Evolutionary conservation across 2,797 vertebrate genomes (phyloP), one percentile per base, ranked within the genome.

Genomic region (Amblyraja radiata): DNA sequence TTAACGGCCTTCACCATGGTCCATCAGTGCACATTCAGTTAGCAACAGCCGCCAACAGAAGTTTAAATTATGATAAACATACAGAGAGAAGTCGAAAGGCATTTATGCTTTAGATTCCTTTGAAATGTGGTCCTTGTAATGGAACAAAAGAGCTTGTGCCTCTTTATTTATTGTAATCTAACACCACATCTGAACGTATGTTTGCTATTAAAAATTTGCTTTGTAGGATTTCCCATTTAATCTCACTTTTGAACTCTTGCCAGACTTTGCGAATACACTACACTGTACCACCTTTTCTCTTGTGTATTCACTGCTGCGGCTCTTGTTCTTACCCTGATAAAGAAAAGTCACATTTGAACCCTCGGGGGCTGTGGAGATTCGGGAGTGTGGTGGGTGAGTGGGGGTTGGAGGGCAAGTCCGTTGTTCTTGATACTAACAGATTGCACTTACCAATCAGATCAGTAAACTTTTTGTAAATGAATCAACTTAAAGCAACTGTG

Each of bases 181-280:
- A 92, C 71, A 54, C 90, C 76, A 74, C 90, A 92, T 92, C 90
- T 92, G 90, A 92, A 74, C 90, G 90, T 92, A 92, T 92, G 90
- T 92, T 92, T 92, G 90, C 90, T 92, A 92, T 92, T 92, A 92
- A 92, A 92, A 92, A 92, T 74, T 92, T 92, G 90, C 39, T 92
- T 92, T 92, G 90, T 92, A 76, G 90, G 90, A 74, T 92, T 92
- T 92, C 68, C 71, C 71, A 92, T 92, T 92, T 92, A 92, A 92
- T 92, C 90, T 92, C 90, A 92, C 71, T 76, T 58, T 76, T 92
- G 71, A 92, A 92, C 71, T 92, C 39, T 23, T 76, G 90, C 90
- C 90, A 92, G 71, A 28, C 10, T 73, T 39, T 54, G 36, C 71
- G 25, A 74, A 74, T 32, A 32, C 32, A 92, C 39, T 32, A 32